Conservation (phyloP, 2,113 vertebrate species). For the Jacana jacana region DNA sequence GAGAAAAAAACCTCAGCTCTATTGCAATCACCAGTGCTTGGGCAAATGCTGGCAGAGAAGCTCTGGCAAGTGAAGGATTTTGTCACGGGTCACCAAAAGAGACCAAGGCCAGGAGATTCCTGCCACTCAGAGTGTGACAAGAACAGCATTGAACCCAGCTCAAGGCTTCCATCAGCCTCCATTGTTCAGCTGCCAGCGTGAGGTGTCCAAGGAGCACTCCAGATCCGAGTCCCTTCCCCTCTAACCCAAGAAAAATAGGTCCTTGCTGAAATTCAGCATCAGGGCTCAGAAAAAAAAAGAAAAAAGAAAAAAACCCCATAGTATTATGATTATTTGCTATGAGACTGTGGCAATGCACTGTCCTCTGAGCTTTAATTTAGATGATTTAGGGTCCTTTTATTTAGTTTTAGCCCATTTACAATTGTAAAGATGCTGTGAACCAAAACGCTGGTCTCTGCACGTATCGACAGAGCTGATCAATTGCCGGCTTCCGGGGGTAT, state of each 20-base stretch:
- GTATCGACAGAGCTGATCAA: slow-evolving; percentile 27
- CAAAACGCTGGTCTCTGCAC: neutral
- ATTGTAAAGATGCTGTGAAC: slow-evolving; percentile 34
- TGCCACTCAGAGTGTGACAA: neutral
- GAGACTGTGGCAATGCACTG: neutral
- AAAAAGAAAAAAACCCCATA: too few relatives aligned
- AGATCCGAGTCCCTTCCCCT: neutral
- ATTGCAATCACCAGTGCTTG: fast-evolving
- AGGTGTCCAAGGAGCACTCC: neutral
- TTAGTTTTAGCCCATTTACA: slow-evolving; percentile 28
- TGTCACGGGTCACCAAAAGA: too few relatives aligned
- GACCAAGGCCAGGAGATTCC: neutral
- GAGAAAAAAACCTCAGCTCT: neutral
- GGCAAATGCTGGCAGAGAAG: neutral
- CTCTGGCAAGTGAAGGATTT: neutral
- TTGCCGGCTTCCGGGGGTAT: neutral
- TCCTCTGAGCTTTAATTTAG: slow-evolving; percentile 54
- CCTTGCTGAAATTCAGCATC: neutral
- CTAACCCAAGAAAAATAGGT: neutral
- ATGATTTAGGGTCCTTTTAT: slow-evolving; percentile 51
- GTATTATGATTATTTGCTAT: neutral
- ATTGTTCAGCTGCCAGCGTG: neutral
- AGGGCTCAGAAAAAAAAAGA: neutral
- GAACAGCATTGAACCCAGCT: neutral
- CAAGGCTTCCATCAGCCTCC: neutral